Percentiles rank a stretch among this genome's conserved stretches.
phyloP scores from a whole-genome alignment of 2,888 invertebrate genomes.

The Zeuzera pyrina region DNA sequence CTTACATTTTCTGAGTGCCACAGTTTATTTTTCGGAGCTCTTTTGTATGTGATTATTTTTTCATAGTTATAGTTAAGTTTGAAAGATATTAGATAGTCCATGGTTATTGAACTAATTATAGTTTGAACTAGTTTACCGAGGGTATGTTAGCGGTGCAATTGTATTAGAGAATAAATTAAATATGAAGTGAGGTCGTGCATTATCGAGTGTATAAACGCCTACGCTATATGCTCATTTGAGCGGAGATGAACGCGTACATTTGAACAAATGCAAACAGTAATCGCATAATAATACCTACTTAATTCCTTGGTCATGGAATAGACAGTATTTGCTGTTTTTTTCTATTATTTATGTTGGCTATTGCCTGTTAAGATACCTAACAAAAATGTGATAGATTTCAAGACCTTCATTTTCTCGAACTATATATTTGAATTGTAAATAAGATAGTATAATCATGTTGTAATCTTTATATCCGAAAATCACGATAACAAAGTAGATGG shows the following conservation, averaged over 20 bases:
- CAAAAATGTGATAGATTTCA: conserved; percentile 62
- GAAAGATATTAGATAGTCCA: conserved; percentile 14
- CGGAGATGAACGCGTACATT: conserved; percentile 53
- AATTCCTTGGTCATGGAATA: conserved; percentile 45
- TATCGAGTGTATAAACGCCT: conserved; percentile 49
- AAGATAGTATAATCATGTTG: conserved; percentile 52
- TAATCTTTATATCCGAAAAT: conserved; percentile 39
- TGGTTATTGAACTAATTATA: neutral
- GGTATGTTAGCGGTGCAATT: conserved; percentile 44
- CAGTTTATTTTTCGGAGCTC: conserved; percentile 47
- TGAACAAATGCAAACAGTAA: conserved; percentile 58
- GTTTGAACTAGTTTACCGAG: conserved; percentile 31
- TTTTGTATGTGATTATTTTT: conserved; percentile 52
- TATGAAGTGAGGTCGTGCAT: conserved; percentile 51
- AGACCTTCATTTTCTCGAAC: conserved; percentile 53
- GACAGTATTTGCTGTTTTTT: conserved; percentile 43
- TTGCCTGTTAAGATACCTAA: conserved; percentile 56
- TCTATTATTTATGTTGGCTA: conserved; percentile 56
- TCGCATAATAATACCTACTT: conserved; percentile 54
- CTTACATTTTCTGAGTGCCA: conserved; percentile 62
- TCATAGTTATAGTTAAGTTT: conserved; percentile 38
- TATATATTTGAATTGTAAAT: conserved; percentile 62
- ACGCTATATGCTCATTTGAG: conserved; percentile 66
- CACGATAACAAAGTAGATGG: too few relatives aligned
- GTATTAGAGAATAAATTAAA: conserved; percentile 57